These are phyloP conservation scores for Apeltes quadracus DNA, from an alignment of 2,113 vertebrate species.

Conservation along the genomic window DNA sequence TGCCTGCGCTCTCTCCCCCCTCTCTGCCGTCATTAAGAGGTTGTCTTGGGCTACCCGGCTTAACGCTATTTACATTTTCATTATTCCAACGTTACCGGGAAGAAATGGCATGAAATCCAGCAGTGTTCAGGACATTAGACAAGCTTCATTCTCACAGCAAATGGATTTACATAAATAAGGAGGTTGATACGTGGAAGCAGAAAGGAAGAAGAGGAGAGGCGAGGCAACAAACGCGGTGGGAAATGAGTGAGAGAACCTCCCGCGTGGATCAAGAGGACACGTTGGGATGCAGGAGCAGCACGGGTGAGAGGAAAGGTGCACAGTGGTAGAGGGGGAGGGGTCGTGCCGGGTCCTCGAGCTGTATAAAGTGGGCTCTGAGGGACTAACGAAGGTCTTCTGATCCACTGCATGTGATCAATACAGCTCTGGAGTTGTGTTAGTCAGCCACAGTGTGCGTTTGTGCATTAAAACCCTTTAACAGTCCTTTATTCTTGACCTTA, in stretches of 20 bases:
- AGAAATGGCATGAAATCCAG: slow-evolving; percentile 79
- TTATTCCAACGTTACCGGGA: slow-evolving; percentile 78
- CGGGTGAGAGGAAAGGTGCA: slow-evolving; percentile 15
- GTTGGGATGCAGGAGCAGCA: slow-evolving; percentile 19
- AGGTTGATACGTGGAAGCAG: slow-evolving; percentile 68
- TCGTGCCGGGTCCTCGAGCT: slow-evolving; percentile 38
- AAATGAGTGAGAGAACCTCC: slow-evolving; percentile 34
- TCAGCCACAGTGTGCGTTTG: slow-evolving; percentile 10
- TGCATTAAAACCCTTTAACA: slow-evolving; percentile 26
- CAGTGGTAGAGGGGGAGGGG: slow-evolving; percentile 59
- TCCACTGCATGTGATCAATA: slow-evolving; percentile 76
- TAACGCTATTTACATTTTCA: slow-evolving; percentile 82
- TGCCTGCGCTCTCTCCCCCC: slow-evolving; percentile 33
- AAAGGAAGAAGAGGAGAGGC: slow-evolving; percentile 34
- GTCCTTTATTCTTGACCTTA: background rate
- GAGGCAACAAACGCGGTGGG: slow-evolving; percentile 48
- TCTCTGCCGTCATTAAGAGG: slow-evolving; percentile 75
- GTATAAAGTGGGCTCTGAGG: slow-evolving; percentile 74
- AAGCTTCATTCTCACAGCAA: slow-evolving; percentile 78
- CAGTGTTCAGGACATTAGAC: slow-evolving; percentile 80
- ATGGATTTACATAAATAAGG: slow-evolving; percentile 81
- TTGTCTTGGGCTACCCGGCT: slow-evolving; percentile 78
- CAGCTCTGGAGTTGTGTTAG: slow-evolving; percentile 50
- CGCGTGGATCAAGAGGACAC: slow-evolving; percentile 44
- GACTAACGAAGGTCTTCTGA: slow-evolving; percentile 72